Evolutionary conservation across 2,888 invertebrate species (phyloP), one percentile per base, ranked within the genome.

Genomic region (Brachypterus glaber): DNA sequence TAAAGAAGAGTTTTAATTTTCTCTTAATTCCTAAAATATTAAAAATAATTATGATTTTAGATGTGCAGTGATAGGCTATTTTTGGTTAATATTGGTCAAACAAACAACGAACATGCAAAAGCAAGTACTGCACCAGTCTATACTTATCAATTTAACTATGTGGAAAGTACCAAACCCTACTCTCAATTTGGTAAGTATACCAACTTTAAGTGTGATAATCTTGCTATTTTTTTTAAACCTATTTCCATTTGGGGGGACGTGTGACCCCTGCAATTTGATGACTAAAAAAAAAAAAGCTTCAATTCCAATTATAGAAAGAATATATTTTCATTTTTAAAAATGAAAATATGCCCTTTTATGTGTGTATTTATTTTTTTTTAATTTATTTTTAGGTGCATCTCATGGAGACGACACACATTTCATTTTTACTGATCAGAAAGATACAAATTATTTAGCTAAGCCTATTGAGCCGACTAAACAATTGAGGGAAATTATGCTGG

Each of bases 21-120:
- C n/a, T n/a, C n/a, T n/a, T n/a, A n/a, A n/a, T n/a, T n/a, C n/a
- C n/a, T n/a, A n/a, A n/a, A n/a, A n/a, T n/a, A n/a, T n/a, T n/a
- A n/a, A n/a, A n/a, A n/a, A n/a, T n/a, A 13, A 31, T 8, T 4
- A 26, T 4, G 21, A 2, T 33, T 26, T 25, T 49, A 53, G 53
- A 30, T 82, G 51, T 65, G 80, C 1, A 69, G 79, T 0, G 83
- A 84, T 58, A 64, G 81, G 7, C 60, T 79, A 1, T 83, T 82
- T 54, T 61, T 68, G 1, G 68, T 62, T 2, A 77, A 75, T 24
- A 72, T 76, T 1, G 74, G 77, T 30, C 70, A 70, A 43, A 64
- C 76, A n/a, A 72, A 77, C 0, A 70, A 71, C 46, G 50, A 77
- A 31, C 79, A 80, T 52, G 72, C 77, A 0, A 53, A 62, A 11